Evolutionary conservation across 2,797 vertebrate genomes (phyloP).

Genomic region (Nyctalus aviator): DNA sequence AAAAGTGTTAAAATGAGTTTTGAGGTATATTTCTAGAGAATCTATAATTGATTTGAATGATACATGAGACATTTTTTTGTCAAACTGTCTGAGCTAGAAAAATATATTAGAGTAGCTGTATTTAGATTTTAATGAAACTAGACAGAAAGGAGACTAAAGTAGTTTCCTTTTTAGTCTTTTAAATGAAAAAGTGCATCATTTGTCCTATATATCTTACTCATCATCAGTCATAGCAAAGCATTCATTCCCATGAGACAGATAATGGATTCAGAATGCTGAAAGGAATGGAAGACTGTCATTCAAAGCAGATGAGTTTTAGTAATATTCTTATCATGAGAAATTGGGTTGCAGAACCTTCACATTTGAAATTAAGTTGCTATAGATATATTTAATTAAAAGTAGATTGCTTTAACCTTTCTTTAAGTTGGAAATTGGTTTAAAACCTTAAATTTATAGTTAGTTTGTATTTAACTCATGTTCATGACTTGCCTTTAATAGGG

Average conservation of each 20-base stretch:
- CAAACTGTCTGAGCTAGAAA: conserved; percentile 68
- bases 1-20: conserved; percentile 36
- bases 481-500: conserved; percentile 72
- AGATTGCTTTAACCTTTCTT: conserved; percentile 86
- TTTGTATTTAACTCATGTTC: conserved; percentile 82
- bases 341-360: conserved; percentile 78
- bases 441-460: conserved; percentile 81
- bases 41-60: conserved; percentile 70
- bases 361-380: conserved; percentile 83
- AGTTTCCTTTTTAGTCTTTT: conserved; percentile 79
- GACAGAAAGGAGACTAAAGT: conserved; percentile 73
- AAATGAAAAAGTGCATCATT: conserved; percentile 80
- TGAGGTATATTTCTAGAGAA: conserved; percentile 63
- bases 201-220: conserved; percentile 80
- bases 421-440: conserved; percentile 83
- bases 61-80: conserved; percentile 71
- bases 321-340: conserved; percentile 84
- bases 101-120: conserved; percentile 76
- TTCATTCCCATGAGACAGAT: conserved; percentile 80
- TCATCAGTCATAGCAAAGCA: conserved; percentile 78
- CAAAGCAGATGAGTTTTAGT: conserved; percentile 82
- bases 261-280: conserved; percentile 78
- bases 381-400: conserved; percentile 87
- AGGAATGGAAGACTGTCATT: conserved; percentile 83
- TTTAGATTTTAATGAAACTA: conserved; percentile 79